Evolutionary conservation across 2,113 vertebrate species (phyloP).

Genomic region (Callocephalon fimbriatum): DNA sequence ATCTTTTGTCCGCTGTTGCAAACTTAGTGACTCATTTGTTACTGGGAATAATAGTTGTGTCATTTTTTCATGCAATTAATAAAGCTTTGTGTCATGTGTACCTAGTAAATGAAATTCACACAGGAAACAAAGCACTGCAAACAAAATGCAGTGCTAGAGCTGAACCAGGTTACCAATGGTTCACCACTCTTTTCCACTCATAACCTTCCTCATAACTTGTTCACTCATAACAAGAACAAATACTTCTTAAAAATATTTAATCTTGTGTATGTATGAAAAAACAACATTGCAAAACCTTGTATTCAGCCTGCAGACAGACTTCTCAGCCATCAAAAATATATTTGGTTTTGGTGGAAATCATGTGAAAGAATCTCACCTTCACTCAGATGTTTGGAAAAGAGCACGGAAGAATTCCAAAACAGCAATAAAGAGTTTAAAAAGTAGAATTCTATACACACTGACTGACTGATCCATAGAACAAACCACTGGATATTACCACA

Average conservation of each 20-base stretch:
- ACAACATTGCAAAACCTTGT: neutral
- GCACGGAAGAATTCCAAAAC: neutral
- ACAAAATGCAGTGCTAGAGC: neutral
- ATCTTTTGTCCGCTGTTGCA: neutral
- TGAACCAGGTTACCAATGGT: neutral
- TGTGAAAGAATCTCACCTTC: neutral
- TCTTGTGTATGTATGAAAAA: neutral
- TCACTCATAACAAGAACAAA: neutral
- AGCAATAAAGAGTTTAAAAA: neutral
- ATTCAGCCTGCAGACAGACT: neutral
- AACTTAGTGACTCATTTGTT: conserved; percentile 40
- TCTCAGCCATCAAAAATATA: neutral
- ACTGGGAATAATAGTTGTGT: conserved; percentile 28
- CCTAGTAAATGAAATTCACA: conserved; percentile 27
- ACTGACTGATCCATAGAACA: neutral
- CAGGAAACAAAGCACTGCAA: conserved; percentile 28
- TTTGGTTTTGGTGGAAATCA: neutral
- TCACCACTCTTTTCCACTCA: neutral
- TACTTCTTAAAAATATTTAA: neutral
- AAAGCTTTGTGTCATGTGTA: neutral
- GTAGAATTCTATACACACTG: neutral
- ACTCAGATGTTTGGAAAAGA: neutral
- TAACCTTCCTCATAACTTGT: neutral
- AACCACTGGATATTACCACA: neutral
- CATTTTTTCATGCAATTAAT: conserved; percentile 6